Conservation (phyloP, 2,113 vertebrate genomes). For the Aspiorhynchus laticeps region DNA sequence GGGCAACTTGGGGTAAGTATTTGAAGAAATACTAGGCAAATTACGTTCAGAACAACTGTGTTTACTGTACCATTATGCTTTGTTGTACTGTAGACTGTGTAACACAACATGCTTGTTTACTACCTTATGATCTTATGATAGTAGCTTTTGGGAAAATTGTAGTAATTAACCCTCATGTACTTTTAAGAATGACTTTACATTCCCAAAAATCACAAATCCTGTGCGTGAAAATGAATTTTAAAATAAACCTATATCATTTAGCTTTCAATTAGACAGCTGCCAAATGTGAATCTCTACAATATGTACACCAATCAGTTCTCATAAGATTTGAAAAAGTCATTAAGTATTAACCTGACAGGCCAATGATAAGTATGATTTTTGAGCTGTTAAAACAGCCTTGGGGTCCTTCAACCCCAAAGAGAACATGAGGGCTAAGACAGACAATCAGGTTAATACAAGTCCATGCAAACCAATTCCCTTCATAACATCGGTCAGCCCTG, state of each 20-base stretch:
- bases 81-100: neutral
- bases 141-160: neutral
- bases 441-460: neutral
- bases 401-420: neutral
- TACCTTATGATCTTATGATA: neutral
- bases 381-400: neutral
- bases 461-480: conserved; percentile 4
- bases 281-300: neutral
- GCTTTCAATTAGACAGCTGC: neutral
- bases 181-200: neutral
- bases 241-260: neutral
- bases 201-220: neutral
- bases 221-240: neutral
- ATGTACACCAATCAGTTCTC: neutral
- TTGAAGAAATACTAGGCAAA: conserved; percentile 28
- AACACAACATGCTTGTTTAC: neutral
- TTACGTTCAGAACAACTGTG: neutral
- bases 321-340: conserved; percentile 14
- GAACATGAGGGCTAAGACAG: neutral
- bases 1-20: conserved; percentile 16
- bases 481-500: conserved; percentile 71
- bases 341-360: neutral
- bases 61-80: conserved; percentile 5
- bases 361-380: conserved; percentile 6
- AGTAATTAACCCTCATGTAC: too few relatives aligned